These are phyloP conservation scores for Petrocephalus zakoni DNA, from an alignment of 2,113 vertebrate genomes.

Conservation along the genomic window DNA sequence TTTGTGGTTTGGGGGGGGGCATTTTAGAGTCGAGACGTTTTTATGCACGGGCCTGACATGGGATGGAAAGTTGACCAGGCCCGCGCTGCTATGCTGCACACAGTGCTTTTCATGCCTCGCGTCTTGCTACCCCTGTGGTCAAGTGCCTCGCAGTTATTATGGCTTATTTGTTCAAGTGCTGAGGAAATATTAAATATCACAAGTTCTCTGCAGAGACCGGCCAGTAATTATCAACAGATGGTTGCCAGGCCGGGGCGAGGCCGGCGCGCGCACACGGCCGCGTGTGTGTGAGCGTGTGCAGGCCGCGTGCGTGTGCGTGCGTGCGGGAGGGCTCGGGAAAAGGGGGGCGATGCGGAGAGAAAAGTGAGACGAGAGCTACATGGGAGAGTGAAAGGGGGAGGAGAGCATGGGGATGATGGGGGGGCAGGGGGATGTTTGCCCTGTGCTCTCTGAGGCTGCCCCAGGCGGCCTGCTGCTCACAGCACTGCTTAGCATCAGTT, in stretches of 20 bases:
- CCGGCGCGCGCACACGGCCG: constrained; percentile 28
- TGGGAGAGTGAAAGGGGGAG: background rate
- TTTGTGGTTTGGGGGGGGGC: constrained; percentile 47
- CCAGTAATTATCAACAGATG: constrained; percentile 94
- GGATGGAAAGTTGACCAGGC: constrained; percentile 61
- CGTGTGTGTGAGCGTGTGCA: constrained; percentile 2
- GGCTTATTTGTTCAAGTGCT: constrained; percentile 93
- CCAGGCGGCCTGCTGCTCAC: constrained; percentile 41
- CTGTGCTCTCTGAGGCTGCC: constrained; percentile 26
- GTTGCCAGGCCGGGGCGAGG: constrained; percentile 59
- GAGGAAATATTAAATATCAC: constrained; percentile 99
- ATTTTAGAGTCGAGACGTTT: constrained; percentile 34
- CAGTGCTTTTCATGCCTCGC: constrained; percentile 69
- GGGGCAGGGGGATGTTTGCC: constrained; percentile 23
- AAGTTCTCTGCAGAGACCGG: constrained; percentile 80
- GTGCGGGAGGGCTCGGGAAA: background rate
- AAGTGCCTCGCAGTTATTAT: constrained; percentile 85
- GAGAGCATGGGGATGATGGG: constrained; percentile 24
- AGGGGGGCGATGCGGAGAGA: background rate
- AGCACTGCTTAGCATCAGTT: constrained; percentile 47
- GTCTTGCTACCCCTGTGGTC: constrained; percentile 84
- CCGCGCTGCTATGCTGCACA: constrained; percentile 61
- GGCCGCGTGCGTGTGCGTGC: background rate
- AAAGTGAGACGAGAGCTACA: background rate
- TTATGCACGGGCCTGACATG: constrained; percentile 42